Evolutionary conservation across 1,140 invertebrate genomes (phyloP).

Genomic region (Rhopalosiphum padi): DNA sequence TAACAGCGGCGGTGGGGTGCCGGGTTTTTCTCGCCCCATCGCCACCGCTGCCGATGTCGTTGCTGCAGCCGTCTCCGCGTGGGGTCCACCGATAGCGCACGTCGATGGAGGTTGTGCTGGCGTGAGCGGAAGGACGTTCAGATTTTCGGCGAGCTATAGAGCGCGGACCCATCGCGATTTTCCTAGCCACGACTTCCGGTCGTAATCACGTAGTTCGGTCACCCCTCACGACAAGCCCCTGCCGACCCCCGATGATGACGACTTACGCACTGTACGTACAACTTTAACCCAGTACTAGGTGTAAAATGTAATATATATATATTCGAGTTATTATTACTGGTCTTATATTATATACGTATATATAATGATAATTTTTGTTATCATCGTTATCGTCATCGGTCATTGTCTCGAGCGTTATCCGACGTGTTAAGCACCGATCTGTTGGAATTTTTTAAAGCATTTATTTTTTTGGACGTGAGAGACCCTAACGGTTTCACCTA

Average conservation of each 20-base stretch:
- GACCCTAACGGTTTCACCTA: no score
- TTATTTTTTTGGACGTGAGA: background rate
- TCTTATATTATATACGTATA: no score
- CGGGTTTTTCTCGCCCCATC: slow-evolving; percentile 7
- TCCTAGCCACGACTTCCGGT: background rate
- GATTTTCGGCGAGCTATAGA: slow-evolving; percentile 12
- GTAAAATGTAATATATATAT: background rate
- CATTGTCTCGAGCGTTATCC: background rate
- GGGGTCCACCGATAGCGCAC: background rate
- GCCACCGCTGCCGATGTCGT: background rate
- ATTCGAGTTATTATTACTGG: no score
- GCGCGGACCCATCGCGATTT: background rate
- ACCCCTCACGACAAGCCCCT: background rate
- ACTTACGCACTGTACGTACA: background rate
- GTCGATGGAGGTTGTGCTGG: background rate
- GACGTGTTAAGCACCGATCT: background rate
- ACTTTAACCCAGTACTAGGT: background rate
- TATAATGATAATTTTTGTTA: background rate
- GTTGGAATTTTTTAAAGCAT: background rate
- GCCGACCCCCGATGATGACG: background rate
- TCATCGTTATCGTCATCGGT: background rate
- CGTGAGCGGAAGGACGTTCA: background rate
- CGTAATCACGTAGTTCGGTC: slow-evolving; percentile 29
- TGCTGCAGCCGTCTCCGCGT: background rate
- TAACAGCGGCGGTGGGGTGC: slow-evolving; percentile 2